Conservation (phyloP, 2,113 vertebrate genomes). For the Heloderma charlesbogerti region DNA sequence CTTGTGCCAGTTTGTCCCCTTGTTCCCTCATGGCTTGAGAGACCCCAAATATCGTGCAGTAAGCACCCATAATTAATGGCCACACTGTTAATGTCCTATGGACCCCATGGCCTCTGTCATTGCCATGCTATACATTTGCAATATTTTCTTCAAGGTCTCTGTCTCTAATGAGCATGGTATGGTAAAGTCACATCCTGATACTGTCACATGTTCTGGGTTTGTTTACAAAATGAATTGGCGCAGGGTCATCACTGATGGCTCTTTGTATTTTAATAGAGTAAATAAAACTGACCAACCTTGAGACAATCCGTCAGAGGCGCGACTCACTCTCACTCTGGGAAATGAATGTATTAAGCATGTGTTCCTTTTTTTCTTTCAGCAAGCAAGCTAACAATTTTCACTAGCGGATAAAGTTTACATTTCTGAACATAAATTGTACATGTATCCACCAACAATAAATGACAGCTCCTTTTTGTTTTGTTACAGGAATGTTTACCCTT, state of each 20-base stretch:
- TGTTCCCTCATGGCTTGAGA: too few relatives aligned
- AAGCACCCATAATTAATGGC: too few relatives aligned
- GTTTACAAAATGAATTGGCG: not conserved
- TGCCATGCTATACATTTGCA: not conserved
- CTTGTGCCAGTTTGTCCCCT: too few relatives aligned
- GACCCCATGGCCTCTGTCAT: not conserved
- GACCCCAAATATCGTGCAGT: too few relatives aligned
- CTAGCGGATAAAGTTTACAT: not conserved
- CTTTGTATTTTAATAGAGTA: not conserved
- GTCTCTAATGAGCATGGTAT: not conserved
- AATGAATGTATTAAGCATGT: not conserved
- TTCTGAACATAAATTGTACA: not conserved
- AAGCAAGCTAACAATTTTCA: not conserved
- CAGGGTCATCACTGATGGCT: not conserved
- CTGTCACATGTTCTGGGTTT: not conserved
- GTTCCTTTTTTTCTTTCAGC: not conserved
- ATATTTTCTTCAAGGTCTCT: not conserved
- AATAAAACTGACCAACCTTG: not conserved
- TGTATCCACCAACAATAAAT: not conserved
- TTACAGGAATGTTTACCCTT: slow-evolving; percentile 98
- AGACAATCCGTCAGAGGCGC: too few relatives aligned
- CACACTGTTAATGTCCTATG: not conserved
- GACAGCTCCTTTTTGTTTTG: slow-evolving; percentile 60
- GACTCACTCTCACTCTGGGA: not conserved
- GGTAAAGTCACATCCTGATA: not conserved